A percentile compares a stretch with the other conserved stretches of the same genome.
Evolutionary conservation across 2,113 vertebrate species (phyloP).

Genomic region (Phylloscopus trochilus): DNA sequence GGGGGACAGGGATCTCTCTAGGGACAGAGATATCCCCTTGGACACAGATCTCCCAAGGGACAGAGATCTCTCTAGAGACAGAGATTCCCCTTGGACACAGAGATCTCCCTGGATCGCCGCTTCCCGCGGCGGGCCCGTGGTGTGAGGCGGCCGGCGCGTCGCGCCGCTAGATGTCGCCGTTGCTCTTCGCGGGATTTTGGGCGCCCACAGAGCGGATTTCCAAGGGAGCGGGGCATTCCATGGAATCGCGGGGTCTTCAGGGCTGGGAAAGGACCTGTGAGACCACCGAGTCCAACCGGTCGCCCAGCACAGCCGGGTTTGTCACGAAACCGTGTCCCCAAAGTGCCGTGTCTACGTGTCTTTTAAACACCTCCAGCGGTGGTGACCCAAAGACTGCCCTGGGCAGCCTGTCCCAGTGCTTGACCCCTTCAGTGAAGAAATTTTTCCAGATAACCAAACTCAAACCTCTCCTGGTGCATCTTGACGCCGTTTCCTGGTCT

Average conservation of each 20-base stretch:
- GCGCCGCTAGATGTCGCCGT: constrained; percentile 37
- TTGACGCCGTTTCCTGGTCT: accelerated
- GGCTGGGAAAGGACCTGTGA: background rate
- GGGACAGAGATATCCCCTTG: accelerated
- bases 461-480: background rate
- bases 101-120: background rate
- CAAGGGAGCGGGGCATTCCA: accelerated
- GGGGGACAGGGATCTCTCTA: background rate
- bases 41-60: no score
- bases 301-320: background rate
- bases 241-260: accelerated
- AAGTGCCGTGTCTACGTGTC: accelerated
- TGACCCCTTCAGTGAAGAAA: background rate
- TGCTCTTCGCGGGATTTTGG: background rate
- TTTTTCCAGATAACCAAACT: background rate
- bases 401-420: background rate
- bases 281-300: accelerated
- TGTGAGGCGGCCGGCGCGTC: accelerated
- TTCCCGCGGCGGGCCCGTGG: background rate
- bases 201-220: accelerated
- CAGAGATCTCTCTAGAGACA: background rate
- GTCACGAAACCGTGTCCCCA: background rate
- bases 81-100: no score
- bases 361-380: background rate
- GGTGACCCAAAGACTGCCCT: background rate